Base-by-base conservation (phyloP, 2,888 invertebrate species). In the Diarsia dahlii region DNA sequence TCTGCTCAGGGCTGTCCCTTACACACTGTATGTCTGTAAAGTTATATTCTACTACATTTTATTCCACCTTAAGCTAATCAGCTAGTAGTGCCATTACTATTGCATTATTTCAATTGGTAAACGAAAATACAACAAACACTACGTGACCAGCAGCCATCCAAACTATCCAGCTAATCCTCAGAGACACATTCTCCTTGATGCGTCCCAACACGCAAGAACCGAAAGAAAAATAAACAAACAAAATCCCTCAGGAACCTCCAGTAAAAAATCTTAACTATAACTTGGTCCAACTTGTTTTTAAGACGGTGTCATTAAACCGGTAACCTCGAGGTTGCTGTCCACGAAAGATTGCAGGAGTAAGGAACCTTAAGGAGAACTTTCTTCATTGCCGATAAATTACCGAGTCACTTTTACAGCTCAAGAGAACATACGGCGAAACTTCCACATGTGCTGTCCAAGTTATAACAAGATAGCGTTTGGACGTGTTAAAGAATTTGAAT, bases 321-420 rank as follows among this genome's bases (percentile, higher is more conserved):
- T 84, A 85, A 88, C 84, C 83, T 81, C 75, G 67, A 68, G 81
- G 74, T 76, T 86, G 78, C 84, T 69, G 85, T 86, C 83, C 92
- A 93, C 94, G 94, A 94, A 89, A 95, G 94, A 95, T 94, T 94
- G 93, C 92, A 90, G 90, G 80, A 87, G 87, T 60, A 66, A 65
- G 86, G 73, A 91, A 90, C 92, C 91, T 90, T 90, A 90, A 90
- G 92, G 82, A 87, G 90, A 95, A 96, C 90, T 96, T 95, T 90
- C 90, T 92, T 93, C 93, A 92, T 92, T 90, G 92, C 91, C 95
- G 92, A 96, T 96, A 96, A 96, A 96, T 96, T 95, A 95, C 92
- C 87, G 87, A 96, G 95, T 95, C 95, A 93, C 94, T 95, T 95
- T 95, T 95, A 95, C 95, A 95, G 94, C 95, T 95, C 92, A 92